Percentiles rank a stretch among this genome's conserved stretches.
Conservation (phyloP, 2,888 invertebrate species). For the Volucella bombylans region DNA sequence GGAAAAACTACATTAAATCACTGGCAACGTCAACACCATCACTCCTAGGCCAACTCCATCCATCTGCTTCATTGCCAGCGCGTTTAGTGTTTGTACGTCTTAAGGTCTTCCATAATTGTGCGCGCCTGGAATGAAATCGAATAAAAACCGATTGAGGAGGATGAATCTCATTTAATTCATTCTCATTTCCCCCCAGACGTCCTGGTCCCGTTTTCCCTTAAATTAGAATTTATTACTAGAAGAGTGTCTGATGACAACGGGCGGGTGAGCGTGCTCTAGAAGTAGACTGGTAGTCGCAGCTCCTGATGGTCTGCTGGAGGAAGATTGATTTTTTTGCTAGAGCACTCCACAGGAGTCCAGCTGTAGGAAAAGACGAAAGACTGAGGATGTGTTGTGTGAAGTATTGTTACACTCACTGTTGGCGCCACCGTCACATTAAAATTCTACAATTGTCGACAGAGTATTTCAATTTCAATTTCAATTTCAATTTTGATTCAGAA, state of each 20-base stretch:
- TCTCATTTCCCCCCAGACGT: slow-evolving; percentile 13
- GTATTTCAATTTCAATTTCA: slow-evolving; percentile 60
- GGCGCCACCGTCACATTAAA: slow-evolving; percentile 69
- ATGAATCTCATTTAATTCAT: slow-evolving; percentile 61
- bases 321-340: slow-evolving; percentile 59
- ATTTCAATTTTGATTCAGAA: slow-evolving; percentile 42
- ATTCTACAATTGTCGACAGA: slow-evolving; percentile 65
- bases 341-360: slow-evolving; percentile 11
- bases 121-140: slow-evolving; percentile 34
- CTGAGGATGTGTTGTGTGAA: background rate
- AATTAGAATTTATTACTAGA: slow-evolving; percentile 64
- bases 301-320: slow-evolving; percentile 56
- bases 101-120: background rate
- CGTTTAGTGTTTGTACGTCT: slow-evolving; percentile 19
- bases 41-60: slow-evolving; percentile 30
- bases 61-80: slow-evolving; percentile 22
- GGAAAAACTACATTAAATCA: background rate
- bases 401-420: slow-evolving; percentile 44
- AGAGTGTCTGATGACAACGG: slow-evolving; percentile 64
- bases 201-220: slow-evolving; percentile 40
- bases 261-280: slow-evolving; percentile 16
- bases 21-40: slow-evolving; percentile 5
- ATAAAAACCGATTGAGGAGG: slow-evolving; percentile 62
- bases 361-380: slow-evolving; percentile 35
- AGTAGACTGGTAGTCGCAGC: background rate